Evolutionary conservation across 2,797 vertebrate species (phyloP).

Genomic region (Urocyon cinereoargenteus): DNA sequence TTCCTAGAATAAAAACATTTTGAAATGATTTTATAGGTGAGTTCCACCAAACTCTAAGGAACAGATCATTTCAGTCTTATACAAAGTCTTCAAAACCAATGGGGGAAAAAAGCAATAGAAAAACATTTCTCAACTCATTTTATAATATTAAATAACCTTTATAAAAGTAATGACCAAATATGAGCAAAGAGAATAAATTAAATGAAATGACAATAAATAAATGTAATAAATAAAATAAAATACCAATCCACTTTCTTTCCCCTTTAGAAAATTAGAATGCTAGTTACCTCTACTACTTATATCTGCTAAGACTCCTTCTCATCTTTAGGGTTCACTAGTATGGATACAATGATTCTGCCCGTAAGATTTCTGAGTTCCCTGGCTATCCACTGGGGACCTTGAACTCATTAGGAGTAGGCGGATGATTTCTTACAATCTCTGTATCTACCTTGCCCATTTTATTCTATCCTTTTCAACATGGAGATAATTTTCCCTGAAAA

Average conservation of each 20-base stretch:
- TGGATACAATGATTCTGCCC: not conserved
- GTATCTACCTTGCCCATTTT: not conserved
- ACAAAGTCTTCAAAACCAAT: not conserved
- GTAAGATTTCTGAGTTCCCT: conserved; percentile 16
- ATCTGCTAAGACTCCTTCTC: not conserved
- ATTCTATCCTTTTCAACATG: conserved; percentile 33
- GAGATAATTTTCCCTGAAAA: conserved; percentile 40
- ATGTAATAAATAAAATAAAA: conserved; percentile 18
- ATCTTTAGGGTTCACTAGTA: not conserved
- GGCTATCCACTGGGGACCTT: not conserved
- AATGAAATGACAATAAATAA: not conserved
- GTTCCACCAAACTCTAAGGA: not conserved
- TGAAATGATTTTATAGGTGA: not conserved
- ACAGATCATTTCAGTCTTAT: not conserved
- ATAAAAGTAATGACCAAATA: not conserved
- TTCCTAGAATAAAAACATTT: not conserved
- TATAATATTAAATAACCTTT: not conserved
- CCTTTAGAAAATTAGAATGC: not conserved
- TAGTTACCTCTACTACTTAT: not conserved
- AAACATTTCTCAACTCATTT: not conserved
- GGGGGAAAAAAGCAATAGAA: not conserved
- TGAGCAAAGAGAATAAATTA: not conserved
- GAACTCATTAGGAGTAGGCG: not conserved
- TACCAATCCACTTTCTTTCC: not conserved
- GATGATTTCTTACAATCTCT: conserved; percentile 17